Evolutionary conservation across 2,113 vertebrate genomes (phyloP), one percentile per base, ranked within the genome.

Genomic region (Osmerus mordax): DNA sequence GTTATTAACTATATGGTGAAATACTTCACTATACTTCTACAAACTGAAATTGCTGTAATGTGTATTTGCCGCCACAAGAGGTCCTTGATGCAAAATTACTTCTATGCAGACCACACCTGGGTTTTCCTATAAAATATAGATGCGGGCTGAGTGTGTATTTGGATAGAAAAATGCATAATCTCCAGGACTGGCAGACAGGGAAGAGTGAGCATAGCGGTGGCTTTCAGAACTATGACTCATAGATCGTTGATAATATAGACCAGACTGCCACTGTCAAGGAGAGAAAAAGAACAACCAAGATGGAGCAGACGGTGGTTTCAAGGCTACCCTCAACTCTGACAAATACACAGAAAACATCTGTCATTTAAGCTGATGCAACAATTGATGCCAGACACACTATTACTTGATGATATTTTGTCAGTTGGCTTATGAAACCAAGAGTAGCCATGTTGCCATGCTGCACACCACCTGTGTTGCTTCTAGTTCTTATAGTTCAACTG

Each of bases 41-140:
- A 60, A 3, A 51, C 28, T 59, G 29, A 60, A 15, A 19, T 55
- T 18, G n/a, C 4, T 65, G 66, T 25, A 67, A 29, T 63, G 19
- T 18, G 19, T 41, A 18, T 19, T 8, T 36, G 32, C 54, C 69
- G 72, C 69, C 74, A 77, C 72, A 63, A 66, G 65, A 75, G 69
- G 77, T 18, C 28, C 12, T 19, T 29, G 19, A 55, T n/a, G 51
- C 11, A 21, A 23, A 15, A 59, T 53, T 29, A 64, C 54, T 47
- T 47, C 41, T 47, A 12, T 12, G 9, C 41, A 47, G 41, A 47
- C 41, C 41, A 47, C 41, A 47, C 41, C 41, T 47, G 41, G 41
- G 41, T 47, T 47, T 47, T 47, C 41, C 9, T 9, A 47, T 11
- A 2, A 47, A 11, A 47, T 47, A 47, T 12, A 2, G 9, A 47